Base-by-base conservation (phyloP, 2,888 invertebrate species). In the Heliconius sara region DNA sequence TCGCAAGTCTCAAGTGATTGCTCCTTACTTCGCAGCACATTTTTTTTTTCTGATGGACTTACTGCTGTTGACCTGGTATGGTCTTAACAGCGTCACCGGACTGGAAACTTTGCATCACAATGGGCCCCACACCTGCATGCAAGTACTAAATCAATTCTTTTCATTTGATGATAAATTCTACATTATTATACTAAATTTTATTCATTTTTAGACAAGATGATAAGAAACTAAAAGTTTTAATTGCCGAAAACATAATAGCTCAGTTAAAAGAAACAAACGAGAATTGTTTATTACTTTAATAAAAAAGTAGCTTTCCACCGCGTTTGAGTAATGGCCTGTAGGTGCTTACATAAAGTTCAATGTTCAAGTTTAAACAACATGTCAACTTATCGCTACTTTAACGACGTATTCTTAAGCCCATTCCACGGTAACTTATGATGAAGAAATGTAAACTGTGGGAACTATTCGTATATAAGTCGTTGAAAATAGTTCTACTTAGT, bases 341-440 rank as follows among this genome's bases (percentile, higher is more conserved):
- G 63, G 63, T 65, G 75, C 68, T 66, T 70, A 47, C 57, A 65
- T 79, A 77, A 78, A 81, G 81, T 81, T 80, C 79, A 81, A 79
- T 78, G 81, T 75, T 78, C 74, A 78, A 81, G 81, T 76, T 81
- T 81, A 81, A 81, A 81, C 81, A 81, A 79, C 79, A 79, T 79
- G 79, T 78, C 79, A 79, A 81, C 63, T 79, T 81, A 79, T 78
- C 79, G 79, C 71, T 81, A 76, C 78, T 81, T 80, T 74, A 72
- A 80, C 80, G 78, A 80, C 80, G 77, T 76, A 79, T 81, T 79
- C 76, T 76, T 76, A 78, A 67, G 67, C 47, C 25, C 72, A 68
- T 70, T 57, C 72, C 27, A 30, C 74, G 76, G 78, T 63, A 71
- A 76, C 71, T 75, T 82, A 77, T 79, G 79, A 80, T 79, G 78